phyloP scores from a whole-genome alignment of 2,888 invertebrate species.

The Phorcus lineatus region DNA sequence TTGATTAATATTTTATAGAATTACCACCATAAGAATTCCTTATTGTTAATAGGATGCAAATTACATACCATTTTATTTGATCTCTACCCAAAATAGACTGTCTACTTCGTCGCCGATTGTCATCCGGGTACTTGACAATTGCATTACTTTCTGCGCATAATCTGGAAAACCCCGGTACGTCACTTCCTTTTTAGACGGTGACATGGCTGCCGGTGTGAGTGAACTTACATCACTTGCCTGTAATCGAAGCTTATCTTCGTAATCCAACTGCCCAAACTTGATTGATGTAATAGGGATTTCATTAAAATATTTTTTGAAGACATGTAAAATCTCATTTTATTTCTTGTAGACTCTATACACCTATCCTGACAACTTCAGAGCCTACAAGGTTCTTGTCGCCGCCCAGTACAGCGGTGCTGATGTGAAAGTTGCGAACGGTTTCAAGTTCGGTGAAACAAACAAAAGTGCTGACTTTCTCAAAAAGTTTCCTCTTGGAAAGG shows the following conservation, averaged over 20 bases:
- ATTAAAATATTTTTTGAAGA: neutral
- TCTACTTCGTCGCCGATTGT: constrained; percentile 22
- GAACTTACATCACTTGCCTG: constrained; percentile 34
- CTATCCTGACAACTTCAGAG: constrained; percentile 98
- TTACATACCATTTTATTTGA: constrained; percentile 13
- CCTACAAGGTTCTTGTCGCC: constrained; percentile 97
- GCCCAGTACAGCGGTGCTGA: constrained; percentile 93
- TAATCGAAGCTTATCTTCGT: neutral
- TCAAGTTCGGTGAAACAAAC: constrained; percentile 96
- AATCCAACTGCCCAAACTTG: neutral
- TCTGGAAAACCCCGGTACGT: constrained; percentile 30
- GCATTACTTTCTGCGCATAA: constrained; percentile 45
- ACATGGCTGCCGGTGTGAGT: constrained; percentile 80
- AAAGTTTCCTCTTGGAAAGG: constrained; percentile 98
- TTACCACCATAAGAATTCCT: neutral
- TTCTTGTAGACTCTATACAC: constrained; percentile 92
- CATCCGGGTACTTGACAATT: constrained; percentile 36
- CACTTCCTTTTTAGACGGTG: constrained; percentile 68
- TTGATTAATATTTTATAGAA: neutral
- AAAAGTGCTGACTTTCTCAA: constrained; percentile 89
- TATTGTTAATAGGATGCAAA: neutral
- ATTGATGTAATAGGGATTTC: neutral
- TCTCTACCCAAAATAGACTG: neutral
- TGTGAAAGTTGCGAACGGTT: constrained; percentile 77
- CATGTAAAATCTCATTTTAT: constrained; percentile 12